Evolutionary conservation across 2,888 invertebrate genomes (phyloP).

Genomic region (Orthonychiurus folsomi): DNA sequence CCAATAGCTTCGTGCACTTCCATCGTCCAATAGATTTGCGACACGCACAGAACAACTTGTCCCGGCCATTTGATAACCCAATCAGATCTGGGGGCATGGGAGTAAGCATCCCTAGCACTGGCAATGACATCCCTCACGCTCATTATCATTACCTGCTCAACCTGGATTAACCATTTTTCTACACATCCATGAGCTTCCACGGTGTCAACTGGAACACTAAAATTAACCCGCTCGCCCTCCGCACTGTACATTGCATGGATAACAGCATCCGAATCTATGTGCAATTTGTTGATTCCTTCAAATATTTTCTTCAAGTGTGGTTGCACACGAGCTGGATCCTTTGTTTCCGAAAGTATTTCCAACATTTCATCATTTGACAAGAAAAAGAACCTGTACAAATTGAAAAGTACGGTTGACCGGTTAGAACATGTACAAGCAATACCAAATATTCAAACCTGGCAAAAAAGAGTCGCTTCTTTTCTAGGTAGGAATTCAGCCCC

Average conservation of each 20-base stretch:
- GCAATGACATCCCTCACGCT: conserved; percentile 61
- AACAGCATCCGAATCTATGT: conserved; percentile 60
- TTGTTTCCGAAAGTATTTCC: conserved; percentile 80
- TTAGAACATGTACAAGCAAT: not conserved
- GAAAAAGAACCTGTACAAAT: conserved; percentile 65
- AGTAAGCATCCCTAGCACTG: conserved; percentile 58
- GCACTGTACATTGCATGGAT: conserved; percentile 70
- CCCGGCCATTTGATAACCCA: conserved; percentile 93
- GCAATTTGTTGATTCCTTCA: conserved; percentile 67
- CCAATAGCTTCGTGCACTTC: conserved; percentile 63
- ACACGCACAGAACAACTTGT: conserved; percentile 74
- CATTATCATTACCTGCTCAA: conserved; percentile 69
- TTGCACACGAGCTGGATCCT: conserved; percentile 72
- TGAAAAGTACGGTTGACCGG: conserved; percentile 15
- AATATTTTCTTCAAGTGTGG: conserved; percentile 81
- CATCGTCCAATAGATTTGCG: conserved; percentile 74
- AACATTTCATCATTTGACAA: conserved; percentile 83
- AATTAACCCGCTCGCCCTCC: conserved; percentile 61
- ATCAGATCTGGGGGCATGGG: conserved; percentile 51
- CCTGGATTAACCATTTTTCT: conserved; percentile 70
- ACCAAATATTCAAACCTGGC: conserved; percentile 3
- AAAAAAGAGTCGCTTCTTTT: conserved; percentile 67
- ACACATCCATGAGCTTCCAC: conserved; percentile 69
- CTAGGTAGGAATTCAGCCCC: conserved; percentile 71
- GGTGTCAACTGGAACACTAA: conserved; percentile 55